phyloP scores from a whole-genome alignment of 1,140 invertebrate species.

The Magallana gigas region DNA sequence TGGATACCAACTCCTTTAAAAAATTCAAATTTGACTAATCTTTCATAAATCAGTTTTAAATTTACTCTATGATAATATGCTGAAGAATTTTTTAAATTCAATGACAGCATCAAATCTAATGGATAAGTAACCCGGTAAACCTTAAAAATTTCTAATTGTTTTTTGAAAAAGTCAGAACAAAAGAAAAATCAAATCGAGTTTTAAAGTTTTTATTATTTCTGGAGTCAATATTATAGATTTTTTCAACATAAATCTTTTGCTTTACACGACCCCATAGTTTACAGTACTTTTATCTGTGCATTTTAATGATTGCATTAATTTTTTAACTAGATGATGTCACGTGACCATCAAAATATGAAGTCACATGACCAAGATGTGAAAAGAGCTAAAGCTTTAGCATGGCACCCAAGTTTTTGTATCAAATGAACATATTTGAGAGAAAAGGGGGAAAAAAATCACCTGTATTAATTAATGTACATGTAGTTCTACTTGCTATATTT shows the following conservation, averaged over 20 bases:
- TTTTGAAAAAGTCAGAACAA: too few relatives aligned
- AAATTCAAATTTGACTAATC: too few relatives aligned
- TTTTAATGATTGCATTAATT: conserved; percentile 33
- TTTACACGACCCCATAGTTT: conserved; percentile 6
- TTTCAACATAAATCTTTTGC: conserved; percentile 14
- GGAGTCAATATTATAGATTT: conserved; percentile 17
- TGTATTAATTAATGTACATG: background rate
- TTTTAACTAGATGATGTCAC: background rate
- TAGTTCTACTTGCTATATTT: background rate
- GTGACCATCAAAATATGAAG: background rate
- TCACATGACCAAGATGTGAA: conserved; percentile 3
- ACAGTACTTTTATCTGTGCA: conserved; percentile 23
- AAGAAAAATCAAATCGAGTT: background rate
- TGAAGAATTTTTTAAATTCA: too few relatives aligned
- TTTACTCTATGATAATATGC: too few relatives aligned
- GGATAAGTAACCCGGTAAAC: too few relatives aligned
- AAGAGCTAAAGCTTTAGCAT: conserved; percentile 27
- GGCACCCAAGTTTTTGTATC: conserved; percentile 18
- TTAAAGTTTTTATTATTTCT: conserved; percentile 30
- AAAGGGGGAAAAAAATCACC: background rate
- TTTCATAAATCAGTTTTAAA: too few relatives aligned
- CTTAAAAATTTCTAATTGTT: too few relatives aligned
- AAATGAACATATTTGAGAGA: background rate
- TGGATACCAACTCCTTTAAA: too few relatives aligned
- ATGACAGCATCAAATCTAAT: too few relatives aligned